Evolutionary conservation across 2,113 vertebrate species (phyloP), one percentile per base, ranked within the genome.

Genomic region (Pica pica): DNA sequence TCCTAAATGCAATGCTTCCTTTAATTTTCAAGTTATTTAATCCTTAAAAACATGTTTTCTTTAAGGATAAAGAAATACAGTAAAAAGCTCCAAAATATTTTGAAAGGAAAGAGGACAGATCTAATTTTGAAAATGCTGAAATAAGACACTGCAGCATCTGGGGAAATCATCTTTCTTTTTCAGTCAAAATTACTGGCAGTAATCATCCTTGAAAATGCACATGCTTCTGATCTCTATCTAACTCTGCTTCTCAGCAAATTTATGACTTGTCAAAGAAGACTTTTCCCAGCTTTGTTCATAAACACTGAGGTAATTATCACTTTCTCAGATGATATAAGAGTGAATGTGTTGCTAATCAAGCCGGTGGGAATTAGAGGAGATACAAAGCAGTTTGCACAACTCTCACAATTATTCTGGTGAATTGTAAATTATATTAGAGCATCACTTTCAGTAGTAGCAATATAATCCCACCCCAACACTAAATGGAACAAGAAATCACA

Each of bases 81-180:
- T 57, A 60, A 55, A 83, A 83, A 57, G 24, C 55, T 69, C 20
- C 9, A 65, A 90, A 90, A 92, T 69, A 93, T 50, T 93, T 61
- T 55, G 28, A 82, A 79, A 78, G 26, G 75, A 67, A 82, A 85
- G 53, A 89, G 16, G 57, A 79, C 69, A 73, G 67, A 95, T 93
- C 68, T 93, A 83, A 84, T 89, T 90, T 81, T 75, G 52, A 93
- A 97, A 94, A 60, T 30, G 90, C 94, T 96, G 80, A 94, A 96
- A 89, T 65, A 83, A 87, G 85, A 83, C n/a, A 56, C 56, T 63
- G 73, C 8, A 80, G 83, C 93, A 95, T 83, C 93, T 97, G 91
- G 89, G 83, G 95, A 97, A 94, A 94, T 89, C 39, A 93, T 90
- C 56, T 77, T 92, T 83, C 71, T 90, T 92, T 83, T 95, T 94